Evolutionary conservation across 2,113 vertebrate species (phyloP), one percentile per base, ranked within the genome.

Genomic region (Corythoichthys haematopterus): DNA sequence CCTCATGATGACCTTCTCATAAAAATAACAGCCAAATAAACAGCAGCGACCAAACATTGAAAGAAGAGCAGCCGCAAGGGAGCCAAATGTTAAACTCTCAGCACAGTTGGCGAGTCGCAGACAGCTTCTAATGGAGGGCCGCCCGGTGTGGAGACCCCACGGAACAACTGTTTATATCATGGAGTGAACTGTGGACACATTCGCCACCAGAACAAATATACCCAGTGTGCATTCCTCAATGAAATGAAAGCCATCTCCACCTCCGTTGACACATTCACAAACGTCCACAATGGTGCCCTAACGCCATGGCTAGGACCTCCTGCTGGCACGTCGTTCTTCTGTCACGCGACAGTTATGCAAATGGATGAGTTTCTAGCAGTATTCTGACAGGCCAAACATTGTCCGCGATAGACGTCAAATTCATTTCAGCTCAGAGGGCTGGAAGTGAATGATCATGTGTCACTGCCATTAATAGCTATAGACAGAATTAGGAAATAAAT

Each of bases 161-260:
- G 59, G 37, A 65, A 15, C 14, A 16, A 61, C 59, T 0, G 48
- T 75, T 78, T 68, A 67, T 28, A 56, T 67, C 36, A 3, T 43
- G 51, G 50, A 56, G 46, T 10, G 15, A 78, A 62, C 64, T 47
- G 20, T 53, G 0, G 71, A 72, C 72, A 81, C 72, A 64, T 65
- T 75, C 57, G 60, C 55, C n/a, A 46, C 66, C 72, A 68, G 67
- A 65, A 82, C 72, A 86, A 87, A 88, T 82, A 81, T 68, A 86
- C 65, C 53, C 51, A 78, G 37, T 60, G 45, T 53, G 61, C 82
- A 87, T 89, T 89, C 80, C 83, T 9, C 64, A 62, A 58, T 45
- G 80, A 72, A 87, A 84, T 1, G 58, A 45, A 62, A 82, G 72
- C 67, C 75, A 53, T 65, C 56, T 48, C 68, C 63, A 72, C 77